Conservation (phyloP, 2,888 invertebrate species). For the Corbicula japonica region DNA sequence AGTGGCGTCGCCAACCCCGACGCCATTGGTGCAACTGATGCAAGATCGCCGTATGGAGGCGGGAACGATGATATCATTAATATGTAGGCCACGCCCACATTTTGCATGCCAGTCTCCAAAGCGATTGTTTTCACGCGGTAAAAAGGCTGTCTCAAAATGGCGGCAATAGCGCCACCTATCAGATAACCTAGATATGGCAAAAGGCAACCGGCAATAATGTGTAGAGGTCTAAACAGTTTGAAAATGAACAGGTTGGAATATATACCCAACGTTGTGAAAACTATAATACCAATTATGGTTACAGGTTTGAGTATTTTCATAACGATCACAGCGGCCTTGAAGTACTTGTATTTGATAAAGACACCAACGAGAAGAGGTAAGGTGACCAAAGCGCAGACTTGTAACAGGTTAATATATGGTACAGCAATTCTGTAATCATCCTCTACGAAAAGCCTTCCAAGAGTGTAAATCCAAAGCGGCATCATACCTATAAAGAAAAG, state of each 20-base stretch:
- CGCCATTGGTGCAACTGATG: slow-evolving; percentile 88
- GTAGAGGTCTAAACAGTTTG: slow-evolving; percentile 90
- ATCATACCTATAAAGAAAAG: slow-evolving; percentile 90
- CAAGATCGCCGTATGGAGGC: slow-evolving; percentile 95
- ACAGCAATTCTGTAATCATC: slow-evolving; percentile 91
- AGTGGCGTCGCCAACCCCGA: slow-evolving; percentile 97
- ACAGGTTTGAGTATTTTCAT: slow-evolving; percentile 92
- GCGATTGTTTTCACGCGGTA: slow-evolving; percentile 90
- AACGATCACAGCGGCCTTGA: slow-evolving; percentile 89
- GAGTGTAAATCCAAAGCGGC: slow-evolving; percentile 95
- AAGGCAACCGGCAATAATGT: slow-evolving; percentile 77
- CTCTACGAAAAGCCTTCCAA: slow-evolving; percentile 90
- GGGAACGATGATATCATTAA: slow-evolving; percentile 92
- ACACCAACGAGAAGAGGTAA: slow-evolving; percentile 90
- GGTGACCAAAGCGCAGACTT: slow-evolving; percentile 91
- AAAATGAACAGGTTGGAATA: slow-evolving; percentile 96
- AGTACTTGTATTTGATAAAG: slow-evolving; percentile 86
- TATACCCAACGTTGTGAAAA: slow-evolving; percentile 95
- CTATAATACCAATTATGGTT: slow-evolving; percentile 92
- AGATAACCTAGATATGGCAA: slow-evolving; percentile 84
- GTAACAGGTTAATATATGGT: slow-evolving; percentile 92
- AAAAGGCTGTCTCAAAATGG: slow-evolving; percentile 84
- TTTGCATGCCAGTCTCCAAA: slow-evolving; percentile 94
- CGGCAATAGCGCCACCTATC: slow-evolving; percentile 77
- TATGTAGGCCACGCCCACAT: slow-evolving; percentile 96